phyloP scores from a whole-genome alignment of 2,888 invertebrate species.

The Orthosia gothica region DNA sequence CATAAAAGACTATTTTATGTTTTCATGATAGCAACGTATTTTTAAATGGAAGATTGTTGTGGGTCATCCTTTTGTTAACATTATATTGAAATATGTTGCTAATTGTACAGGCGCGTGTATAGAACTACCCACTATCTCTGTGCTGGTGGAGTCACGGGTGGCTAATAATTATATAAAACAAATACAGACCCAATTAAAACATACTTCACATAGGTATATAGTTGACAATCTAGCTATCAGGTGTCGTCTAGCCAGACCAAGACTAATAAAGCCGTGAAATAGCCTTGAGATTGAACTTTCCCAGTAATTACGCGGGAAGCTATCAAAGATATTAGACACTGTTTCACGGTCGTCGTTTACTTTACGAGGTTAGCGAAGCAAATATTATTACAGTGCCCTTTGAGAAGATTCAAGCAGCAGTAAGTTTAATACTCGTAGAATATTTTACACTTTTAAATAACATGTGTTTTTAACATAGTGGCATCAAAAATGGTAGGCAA shows the following conservation, averaged over 20 bases:
- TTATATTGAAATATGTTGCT: too few relatives aligned
- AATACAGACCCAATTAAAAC: background rate
- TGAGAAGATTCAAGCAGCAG: background rate
- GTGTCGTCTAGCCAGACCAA: background rate
- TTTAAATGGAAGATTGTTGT: background rate
- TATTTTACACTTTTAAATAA: too few relatives aligned
- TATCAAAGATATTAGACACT: conserved; percentile 4
- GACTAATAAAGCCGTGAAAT: background rate
- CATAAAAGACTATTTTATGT: background rate
- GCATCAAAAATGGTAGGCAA: too few relatives aligned
- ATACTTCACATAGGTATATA: background rate
- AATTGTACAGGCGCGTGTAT: too few relatives aligned
- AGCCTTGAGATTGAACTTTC: background rate
- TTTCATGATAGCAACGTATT: background rate
- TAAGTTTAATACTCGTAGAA: background rate
- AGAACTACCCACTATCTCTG: too few relatives aligned
- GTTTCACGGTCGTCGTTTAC: background rate
- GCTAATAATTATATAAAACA: too few relatives aligned
- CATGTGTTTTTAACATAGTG: too few relatives aligned
- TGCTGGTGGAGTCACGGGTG: too few relatives aligned
- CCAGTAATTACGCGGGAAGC: background rate
- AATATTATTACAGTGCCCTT: conserved; percentile 1
- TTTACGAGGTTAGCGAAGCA: conserved; percentile 3
- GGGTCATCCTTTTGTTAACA: background rate
- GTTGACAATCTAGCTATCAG: background rate